Evolutionary conservation across 1,140 invertebrate genomes (phyloP).

Genomic region (Tetramorium parvispinum): DNA sequence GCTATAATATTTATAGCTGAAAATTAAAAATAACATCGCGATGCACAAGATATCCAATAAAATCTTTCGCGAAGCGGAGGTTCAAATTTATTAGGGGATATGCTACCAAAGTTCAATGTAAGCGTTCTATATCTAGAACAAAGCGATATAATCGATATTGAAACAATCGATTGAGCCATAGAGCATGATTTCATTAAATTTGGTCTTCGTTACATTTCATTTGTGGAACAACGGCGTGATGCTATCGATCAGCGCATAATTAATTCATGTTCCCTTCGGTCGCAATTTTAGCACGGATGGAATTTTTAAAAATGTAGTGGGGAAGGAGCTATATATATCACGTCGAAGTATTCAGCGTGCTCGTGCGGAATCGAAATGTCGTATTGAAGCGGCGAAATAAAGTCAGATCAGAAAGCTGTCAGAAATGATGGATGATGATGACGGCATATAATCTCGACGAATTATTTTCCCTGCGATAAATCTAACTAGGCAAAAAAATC

Average conservation of each 20-base stretch:
- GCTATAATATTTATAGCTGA: not conserved
- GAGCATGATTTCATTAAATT: conserved; percentile 48
- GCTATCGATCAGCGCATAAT: conserved; percentile 28
- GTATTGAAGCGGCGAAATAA: conserved; percentile 45
- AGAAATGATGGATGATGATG: conserved; percentile 50
- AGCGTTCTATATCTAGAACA: not conserved
- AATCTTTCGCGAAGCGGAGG: not conserved
- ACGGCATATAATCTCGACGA: conserved; percentile 43
- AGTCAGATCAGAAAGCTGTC: conserved; percentile 52
- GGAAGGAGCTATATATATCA: not conserved
- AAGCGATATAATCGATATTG: conserved; percentile 20
- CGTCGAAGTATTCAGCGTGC: not conserved
- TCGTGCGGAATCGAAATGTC: conserved; percentile 42
- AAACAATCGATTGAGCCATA: conserved; percentile 15
- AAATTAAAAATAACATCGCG: conserved; percentile 16
- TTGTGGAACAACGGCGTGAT: not conserved
- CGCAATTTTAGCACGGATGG: conserved; percentile 36
- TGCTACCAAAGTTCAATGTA: not conserved
- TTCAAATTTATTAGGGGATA: conserved; percentile 6
- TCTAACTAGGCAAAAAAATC: conserved; percentile 20
- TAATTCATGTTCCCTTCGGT: conserved; percentile 40
- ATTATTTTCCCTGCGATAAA: conserved; percentile 32
- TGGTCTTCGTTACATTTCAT: conserved; percentile 43
- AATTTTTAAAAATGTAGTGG: conserved; percentile 45
- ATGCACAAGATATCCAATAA: not conserved